Base-by-base conservation (phyloP, 2,797 vertebrate genomes). In the Clamator glandarius region DNA sequence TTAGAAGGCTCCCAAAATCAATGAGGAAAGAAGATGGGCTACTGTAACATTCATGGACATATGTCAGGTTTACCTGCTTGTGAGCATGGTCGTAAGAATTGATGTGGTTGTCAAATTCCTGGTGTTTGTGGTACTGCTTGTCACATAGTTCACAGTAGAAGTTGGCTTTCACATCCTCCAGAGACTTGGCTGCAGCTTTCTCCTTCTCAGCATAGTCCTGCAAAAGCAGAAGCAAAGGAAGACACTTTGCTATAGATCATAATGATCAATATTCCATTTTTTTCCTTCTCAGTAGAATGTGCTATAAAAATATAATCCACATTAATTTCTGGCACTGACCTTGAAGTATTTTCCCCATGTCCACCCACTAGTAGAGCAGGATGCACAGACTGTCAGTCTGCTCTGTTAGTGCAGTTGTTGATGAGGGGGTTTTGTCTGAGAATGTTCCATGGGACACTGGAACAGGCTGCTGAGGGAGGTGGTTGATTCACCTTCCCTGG, bases 31-130 rank as follows among this genome's bases (percentile, higher is more conserved):
- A 83, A 91, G 76, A 63, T 11, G 44, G 17, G 59, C 31, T 1
- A 1, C 15, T 20, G 8, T 33, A 59, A 54, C 23, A 52, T 1
- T 4, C 12, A 48, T 0, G 12, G 44, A 61, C 12, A 25, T 80
- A 89, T 80, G 51, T 79, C 67, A 92, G 67, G 25, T 96, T 98
- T 98, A 99, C 99, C 99, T 99, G 99, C 95, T 99, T 99, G 98
- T 99, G 99, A 91, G 99, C 99, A 25, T 99, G 99, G 97, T 99
- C 99, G 4, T 99, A 99, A 94, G 99, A 99, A 98, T 99, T 99
- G 97, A 99, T 99, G 97, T 99, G 99, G 98, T 99, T 99, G 98
- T 99, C 99, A 98, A 99, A 99, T 95, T 99, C 99, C 94, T 99
- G 98, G 97, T 99, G 99, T 97, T 99, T 99, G 98, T 99, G 98